Evolutionary conservation across 2,797 vertebrate genomes (phyloP).

Genomic region (Muscicapa striata): DNA sequence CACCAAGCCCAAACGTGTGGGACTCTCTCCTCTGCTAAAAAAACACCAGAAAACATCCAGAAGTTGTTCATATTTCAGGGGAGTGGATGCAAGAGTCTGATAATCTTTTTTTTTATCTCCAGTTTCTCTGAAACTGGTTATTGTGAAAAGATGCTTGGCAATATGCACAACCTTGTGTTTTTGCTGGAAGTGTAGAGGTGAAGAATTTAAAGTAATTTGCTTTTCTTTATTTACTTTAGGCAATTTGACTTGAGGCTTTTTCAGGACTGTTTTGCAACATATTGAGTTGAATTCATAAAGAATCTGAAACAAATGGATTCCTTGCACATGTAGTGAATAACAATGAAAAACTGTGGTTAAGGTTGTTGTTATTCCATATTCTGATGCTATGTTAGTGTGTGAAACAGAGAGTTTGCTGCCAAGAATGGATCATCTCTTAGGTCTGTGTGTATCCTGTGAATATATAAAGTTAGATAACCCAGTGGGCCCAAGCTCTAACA

Average conservation of each 20-base stretch:
- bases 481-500: not conserved
- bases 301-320: not conserved
- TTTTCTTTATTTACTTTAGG: constrained; percentile 13
- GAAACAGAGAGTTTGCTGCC: not conserved
- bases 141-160: not conserved
- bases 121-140: not conserved
- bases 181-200: not conserved
- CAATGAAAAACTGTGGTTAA: not conserved
- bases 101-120: not conserved
- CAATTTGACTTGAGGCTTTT: not conserved
- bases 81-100: not conserved
- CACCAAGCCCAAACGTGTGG: not conserved
- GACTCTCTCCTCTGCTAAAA: not conserved
- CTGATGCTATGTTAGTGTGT: not conserved
- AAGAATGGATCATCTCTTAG: not conserved
- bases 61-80: not conserved
- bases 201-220: not conserved
- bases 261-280: not conserved
- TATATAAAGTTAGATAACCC: not conserved
- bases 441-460: not conserved
- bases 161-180: not conserved
- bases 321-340: not conserved
- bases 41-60: not conserved
- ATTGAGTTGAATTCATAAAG: not conserved
- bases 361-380: not conserved